These are phyloP conservation scores for Cyprinodon variegatus DNA, from an alignment of 2,113 vertebrate genomes.

Conservation along the genomic window DNA sequence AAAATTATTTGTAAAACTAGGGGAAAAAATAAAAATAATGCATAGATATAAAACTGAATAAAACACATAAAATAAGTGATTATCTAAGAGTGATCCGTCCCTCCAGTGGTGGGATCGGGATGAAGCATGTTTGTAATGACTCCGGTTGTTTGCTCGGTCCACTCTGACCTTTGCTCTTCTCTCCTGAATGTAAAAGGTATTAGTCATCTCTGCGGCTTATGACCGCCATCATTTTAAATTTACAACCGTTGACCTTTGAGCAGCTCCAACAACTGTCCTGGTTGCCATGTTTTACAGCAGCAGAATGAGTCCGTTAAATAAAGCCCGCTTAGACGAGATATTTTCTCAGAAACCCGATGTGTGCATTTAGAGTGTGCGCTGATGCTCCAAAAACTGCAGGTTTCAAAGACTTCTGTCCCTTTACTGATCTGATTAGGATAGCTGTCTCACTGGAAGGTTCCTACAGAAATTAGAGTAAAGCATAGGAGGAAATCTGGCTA, in stretches of 20 bases:
- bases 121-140: neutral
- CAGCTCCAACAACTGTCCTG: neutral
- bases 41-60: neutral
- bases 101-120: neutral
- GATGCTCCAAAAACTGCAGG: neutral
- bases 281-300: neutral
- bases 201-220: neutral
- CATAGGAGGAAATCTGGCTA: too few relatives aligned
- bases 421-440: neutral
- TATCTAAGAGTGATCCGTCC: neutral
- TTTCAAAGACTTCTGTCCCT: neutral
- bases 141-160: neutral
- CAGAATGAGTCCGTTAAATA: neutral
- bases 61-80: too few relatives aligned
- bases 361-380: neutral
- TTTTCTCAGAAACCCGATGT: too few relatives aligned
- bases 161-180: constrained; percentile 9
- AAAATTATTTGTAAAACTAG: too few relatives aligned
- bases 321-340: too few relatives aligned
- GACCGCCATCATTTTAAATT: neutral
- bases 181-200: neutral
- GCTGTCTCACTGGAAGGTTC: neutral
- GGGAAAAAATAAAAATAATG: too few relatives aligned
- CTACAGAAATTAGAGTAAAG: neutral
- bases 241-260: constrained; percentile 6